phyloP scores from a whole-genome alignment of 2,113 vertebrate genomes.

The Daboia siamensis region DNA sequence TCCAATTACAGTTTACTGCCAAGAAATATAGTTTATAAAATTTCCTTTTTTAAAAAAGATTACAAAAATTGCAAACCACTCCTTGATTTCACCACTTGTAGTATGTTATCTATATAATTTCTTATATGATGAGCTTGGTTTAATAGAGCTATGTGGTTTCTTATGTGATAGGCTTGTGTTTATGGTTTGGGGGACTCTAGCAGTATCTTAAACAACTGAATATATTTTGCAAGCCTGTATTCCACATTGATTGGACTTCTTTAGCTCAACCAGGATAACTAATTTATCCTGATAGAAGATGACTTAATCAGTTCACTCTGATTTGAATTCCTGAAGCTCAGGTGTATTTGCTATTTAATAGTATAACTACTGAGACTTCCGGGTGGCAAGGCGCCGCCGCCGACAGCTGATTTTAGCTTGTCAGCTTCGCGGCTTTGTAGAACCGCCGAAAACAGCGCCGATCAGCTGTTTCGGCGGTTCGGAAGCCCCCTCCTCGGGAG shows the following conservation, averaged over 20 bases:
- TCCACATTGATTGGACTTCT: not conserved
- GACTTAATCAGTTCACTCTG: not conserved
- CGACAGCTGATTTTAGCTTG: no score
- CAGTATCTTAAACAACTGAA: not conserved
- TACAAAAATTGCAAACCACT: not conserved
- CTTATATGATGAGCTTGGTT: not conserved
- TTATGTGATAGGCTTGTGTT: not conserved
- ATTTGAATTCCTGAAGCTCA: not conserved
- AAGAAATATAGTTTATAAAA: not conserved
- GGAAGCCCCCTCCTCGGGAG: no score
- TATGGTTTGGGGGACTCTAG: not conserved
- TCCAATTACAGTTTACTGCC: not conserved
- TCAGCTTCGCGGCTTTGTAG: no score
- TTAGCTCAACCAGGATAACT: not conserved
- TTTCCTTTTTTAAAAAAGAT: not conserved
- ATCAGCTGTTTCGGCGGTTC: no score
- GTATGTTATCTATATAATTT: not conserved
- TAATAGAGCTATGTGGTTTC: not conserved
- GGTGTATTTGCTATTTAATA: not conserved
- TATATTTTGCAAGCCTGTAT: not conserved
- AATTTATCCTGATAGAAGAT: not conserved
- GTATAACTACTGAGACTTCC: no score
- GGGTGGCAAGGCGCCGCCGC: no score
- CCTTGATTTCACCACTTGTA: not conserved
- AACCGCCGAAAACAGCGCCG: no score